These are phyloP conservation scores for Takifugu rubripes DNA, from an alignment of 2,797 vertebrate species.

Conservation along the genomic window DNA sequence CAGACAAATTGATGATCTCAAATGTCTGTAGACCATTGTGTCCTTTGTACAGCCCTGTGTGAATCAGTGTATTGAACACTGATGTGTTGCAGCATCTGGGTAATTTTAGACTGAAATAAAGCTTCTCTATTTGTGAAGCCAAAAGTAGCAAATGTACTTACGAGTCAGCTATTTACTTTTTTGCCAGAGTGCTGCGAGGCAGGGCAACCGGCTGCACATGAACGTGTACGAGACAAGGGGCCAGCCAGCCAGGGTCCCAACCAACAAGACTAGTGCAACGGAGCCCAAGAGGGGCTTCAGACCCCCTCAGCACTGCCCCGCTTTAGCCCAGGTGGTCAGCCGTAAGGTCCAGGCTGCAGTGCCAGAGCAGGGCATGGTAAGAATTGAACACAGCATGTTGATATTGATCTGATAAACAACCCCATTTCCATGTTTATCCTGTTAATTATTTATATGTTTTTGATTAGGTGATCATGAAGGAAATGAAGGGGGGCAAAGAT, in stretches of 20 bases:
- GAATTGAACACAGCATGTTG: too few species aligned
- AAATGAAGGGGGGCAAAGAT: slow-evolving; percentile 71
- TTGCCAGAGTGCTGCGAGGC: slow-evolving; percentile 84
- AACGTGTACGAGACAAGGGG: slow-evolving; percentile 82
- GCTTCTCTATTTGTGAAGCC: background rate
- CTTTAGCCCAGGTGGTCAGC: slow-evolving; percentile 76
- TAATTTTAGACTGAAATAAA: background rate
- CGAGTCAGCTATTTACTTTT: background rate
- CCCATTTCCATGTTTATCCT: background rate
- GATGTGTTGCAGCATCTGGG: background rate
- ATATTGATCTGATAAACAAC: background rate
- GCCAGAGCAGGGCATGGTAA: slow-evolving; percentile 76
- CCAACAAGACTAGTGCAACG: slow-evolving; percentile 60
- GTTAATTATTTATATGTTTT: slow-evolving; percentile 1
- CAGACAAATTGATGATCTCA: too few species aligned
- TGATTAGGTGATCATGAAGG: slow-evolving; percentile 70
- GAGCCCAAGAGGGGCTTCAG: slow-evolving; percentile 78
- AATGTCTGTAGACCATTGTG: too few species aligned
- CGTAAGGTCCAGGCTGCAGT: slow-evolving; percentile 76
- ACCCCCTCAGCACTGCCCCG: slow-evolving; percentile 75
- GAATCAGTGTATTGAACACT: background rate
- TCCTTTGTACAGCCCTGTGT: too few species aligned
- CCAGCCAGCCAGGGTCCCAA: slow-evolving; percentile 48
- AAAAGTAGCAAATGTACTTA: background rate
- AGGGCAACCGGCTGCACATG: slow-evolving; percentile 88